A percentile compares a stretch with the other conserved stretches of the same genome.
These are phyloP conservation scores for Tachina grossa DNA, from an alignment of 2,888 invertebrate species.

Conservation along the genomic window DNA sequence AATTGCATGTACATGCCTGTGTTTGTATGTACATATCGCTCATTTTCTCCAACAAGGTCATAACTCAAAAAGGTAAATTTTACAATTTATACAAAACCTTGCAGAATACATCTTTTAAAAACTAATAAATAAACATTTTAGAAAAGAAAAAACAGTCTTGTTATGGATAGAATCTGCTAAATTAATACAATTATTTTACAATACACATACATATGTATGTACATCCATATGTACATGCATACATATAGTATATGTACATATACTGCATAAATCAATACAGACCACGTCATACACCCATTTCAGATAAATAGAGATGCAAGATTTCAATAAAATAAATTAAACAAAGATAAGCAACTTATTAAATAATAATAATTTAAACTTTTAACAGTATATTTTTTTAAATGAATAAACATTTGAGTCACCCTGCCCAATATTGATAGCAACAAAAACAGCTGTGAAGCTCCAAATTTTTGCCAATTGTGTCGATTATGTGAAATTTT, in stretches of 20 bases:
- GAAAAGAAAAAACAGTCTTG: neutral
- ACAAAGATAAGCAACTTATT: neutral
- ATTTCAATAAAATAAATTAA: neutral
- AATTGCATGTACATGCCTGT: too few relatives aligned
- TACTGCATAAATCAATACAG: too few relatives aligned
- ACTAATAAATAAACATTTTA: neutral
- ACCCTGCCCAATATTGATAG: neutral
- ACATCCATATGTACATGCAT: neutral
- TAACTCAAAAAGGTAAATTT: too few relatives aligned
- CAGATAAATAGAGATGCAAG: too few relatives aligned
- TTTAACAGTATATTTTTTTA: neutral
- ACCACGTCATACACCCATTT: too few relatives aligned
- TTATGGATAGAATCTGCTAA: neutral
- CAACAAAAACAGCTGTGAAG: slow-evolving; percentile 30
- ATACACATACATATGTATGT: neutral
- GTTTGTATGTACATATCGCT: too few relatives aligned
- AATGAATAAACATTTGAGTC: slow-evolving; percentile 4
- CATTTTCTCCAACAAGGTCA: too few relatives aligned
- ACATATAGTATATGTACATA: neutral
- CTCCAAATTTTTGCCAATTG: neutral
- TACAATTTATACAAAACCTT: too few relatives aligned
- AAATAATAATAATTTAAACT: neutral
- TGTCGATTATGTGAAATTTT: slow-evolving; percentile 30
- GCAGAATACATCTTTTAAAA: too few relatives aligned
- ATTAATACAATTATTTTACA: neutral